phyloP scores from a whole-genome alignment of 2,113 vertebrate genomes.

The Lanius ludovicianus region DNA sequence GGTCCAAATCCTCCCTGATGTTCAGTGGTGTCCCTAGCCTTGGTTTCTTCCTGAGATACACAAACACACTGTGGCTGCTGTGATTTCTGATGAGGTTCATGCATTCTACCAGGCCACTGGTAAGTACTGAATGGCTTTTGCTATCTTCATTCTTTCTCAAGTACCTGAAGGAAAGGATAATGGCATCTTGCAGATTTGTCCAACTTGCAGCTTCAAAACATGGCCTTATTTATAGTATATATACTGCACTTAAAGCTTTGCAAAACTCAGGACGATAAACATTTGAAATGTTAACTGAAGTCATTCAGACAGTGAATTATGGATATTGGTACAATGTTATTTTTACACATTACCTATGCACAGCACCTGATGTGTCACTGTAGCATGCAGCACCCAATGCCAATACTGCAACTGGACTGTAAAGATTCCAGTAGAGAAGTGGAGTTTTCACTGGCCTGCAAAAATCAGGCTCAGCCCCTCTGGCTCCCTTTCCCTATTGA shows the following conservation, averaged over 20 bases:
- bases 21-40: not conserved
- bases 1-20: not conserved
- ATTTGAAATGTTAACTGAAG: not conserved
- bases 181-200: not conserved
- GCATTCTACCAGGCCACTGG: not conserved
- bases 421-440: not conserved
- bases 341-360: not conserved
- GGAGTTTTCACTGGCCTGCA: not conserved
- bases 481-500: not conserved
- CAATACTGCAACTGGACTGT: not conserved
- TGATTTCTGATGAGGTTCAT: not conserved
- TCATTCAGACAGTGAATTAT: not conserved
- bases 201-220: not conserved
- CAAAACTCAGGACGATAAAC: not conserved
- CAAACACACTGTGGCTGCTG: not conserved
- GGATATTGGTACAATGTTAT: not conserved
- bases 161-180: not conserved
- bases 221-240: not conserved
- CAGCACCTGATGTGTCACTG: accelerated
- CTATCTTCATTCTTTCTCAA: not conserved
- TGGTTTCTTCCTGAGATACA: not conserved
- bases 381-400: accelerated
- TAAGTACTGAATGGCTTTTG: not conserved
- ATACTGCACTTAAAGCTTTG: not conserved
- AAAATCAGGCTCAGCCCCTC: not conserved